These are phyloP conservation scores for Hypanus sabinus DNA, from an alignment of 2,113 vertebrate genomes.

Conservation along the genomic window DNA sequence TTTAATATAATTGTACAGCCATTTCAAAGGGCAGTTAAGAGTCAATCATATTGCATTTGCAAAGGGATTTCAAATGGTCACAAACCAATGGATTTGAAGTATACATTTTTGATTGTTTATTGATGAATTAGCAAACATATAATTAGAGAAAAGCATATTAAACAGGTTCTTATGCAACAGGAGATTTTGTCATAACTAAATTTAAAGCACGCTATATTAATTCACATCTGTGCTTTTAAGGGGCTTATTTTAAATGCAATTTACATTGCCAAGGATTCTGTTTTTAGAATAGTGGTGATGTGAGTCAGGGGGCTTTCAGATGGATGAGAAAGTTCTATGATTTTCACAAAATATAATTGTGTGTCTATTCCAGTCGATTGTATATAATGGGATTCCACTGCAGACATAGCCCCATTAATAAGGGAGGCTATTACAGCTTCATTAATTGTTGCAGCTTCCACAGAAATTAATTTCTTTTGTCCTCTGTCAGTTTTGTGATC, in stretches of 20 bases:
- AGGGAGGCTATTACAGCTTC: background rate
- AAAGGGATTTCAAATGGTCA: background rate
- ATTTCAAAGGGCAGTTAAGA: background rate
- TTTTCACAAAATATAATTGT: background rate
- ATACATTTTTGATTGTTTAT: background rate
- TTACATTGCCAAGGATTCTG: background rate
- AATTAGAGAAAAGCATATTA: background rate
- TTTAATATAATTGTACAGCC: background rate
- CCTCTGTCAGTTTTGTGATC: conserved; percentile 27
- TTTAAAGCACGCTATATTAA: background rate
- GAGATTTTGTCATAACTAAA: background rate
- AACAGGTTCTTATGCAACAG: background rate
- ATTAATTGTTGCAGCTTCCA: conserved; percentile 23
- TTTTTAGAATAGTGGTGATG: background rate
- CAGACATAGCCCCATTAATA: background rate
- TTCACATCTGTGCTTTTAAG: background rate
- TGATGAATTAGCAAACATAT: background rate
- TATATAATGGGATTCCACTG: background rate
- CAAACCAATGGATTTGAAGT: background rate
- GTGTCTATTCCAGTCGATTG: conserved; percentile 6
- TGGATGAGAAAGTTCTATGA: background rate
- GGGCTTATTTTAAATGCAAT: background rate
- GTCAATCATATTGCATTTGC: background rate
- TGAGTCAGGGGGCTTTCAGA: background rate
- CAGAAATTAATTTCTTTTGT: conserved; percentile 27